Conservation (phyloP, 2,113 vertebrate species). For the Solenodon paradoxus region DNA sequence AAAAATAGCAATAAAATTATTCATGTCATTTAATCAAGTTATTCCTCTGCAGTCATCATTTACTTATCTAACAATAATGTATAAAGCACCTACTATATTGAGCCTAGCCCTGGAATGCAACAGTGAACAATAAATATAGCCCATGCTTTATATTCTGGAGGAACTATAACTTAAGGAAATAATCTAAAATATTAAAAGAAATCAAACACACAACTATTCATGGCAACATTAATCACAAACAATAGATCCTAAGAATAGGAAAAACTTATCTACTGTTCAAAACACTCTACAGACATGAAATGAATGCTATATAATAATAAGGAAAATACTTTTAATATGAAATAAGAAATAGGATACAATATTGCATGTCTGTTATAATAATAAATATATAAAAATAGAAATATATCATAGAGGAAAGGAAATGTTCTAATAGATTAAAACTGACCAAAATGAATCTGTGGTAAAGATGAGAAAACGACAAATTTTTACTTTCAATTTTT, state of each 20-base stretch:
- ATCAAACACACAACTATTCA: not conserved
- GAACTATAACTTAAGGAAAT: too few species aligned
- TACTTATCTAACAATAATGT: constrained; percentile 11
- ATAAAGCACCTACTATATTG: not conserved
- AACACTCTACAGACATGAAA: not conserved
- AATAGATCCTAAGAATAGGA: not conserved
- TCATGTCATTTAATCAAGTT: not conserved
- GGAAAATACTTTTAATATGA: not conserved
- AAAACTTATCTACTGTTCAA: not conserved
- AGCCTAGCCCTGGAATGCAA: not conserved
- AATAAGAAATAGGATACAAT: not conserved
- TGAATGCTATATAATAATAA: not conserved
- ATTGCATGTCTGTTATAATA: not conserved
- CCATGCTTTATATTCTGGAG: not conserved
- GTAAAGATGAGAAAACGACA: too few species aligned
- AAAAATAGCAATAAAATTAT: not conserved
- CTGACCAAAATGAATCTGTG: constrained; percentile 5
- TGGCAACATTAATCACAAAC: not conserved
- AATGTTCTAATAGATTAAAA: not conserved
- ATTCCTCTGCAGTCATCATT: not conserved
- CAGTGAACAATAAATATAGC: not conserved
- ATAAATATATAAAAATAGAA: not conserved
- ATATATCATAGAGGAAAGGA: not conserved
- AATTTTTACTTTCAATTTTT: too few species aligned
- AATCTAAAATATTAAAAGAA: too few species aligned